Conservation (phyloP, 2,888 invertebrate genomes). For the Carpatolechia fugitivella region DNA sequence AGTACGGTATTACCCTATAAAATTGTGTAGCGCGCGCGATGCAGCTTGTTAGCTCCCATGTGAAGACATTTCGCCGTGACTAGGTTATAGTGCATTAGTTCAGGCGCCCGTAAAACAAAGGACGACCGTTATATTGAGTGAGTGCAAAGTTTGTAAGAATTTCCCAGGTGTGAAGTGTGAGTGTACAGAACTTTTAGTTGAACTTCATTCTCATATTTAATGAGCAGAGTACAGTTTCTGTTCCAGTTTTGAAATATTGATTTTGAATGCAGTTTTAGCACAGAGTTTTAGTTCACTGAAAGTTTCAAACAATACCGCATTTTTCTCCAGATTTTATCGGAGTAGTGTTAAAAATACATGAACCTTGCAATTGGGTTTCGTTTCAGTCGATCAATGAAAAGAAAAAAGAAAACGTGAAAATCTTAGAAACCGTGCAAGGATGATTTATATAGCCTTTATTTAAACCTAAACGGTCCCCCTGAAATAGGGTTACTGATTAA, state of each 20-base stretch:
- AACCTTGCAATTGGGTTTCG: too few relatives aligned
- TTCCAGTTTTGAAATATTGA: background rate
- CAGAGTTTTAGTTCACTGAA: too few relatives aligned
- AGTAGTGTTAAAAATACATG: too few relatives aligned
- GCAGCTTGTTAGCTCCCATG: constrained; percentile 28
- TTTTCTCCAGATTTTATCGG: too few relatives aligned
- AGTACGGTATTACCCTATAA: constrained; percentile 28
- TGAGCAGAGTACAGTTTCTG: background rate
- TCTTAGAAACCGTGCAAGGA: too few relatives aligned
- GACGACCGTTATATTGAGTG: constrained; percentile 28
- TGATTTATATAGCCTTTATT: too few relatives aligned
- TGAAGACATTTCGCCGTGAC: constrained; percentile 21
- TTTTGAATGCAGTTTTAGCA: background rate
- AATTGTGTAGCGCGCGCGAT: constrained; percentile 22
- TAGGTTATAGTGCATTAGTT: constrained; percentile 29
- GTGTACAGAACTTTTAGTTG: constrained; percentile 24
- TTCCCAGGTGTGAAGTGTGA: constrained; percentile 28
- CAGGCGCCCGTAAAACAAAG: constrained; percentile 30
- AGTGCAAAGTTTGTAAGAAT: constrained; percentile 8
- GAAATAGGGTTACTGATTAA: too few relatives aligned
- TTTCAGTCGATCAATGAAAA: too few relatives aligned
- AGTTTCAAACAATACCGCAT: background rate
- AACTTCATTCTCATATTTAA: background rate
- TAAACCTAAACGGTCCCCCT: too few relatives aligned
- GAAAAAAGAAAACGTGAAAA: too few relatives aligned